phyloP scores from a whole-genome alignment of 2,797 vertebrate genomes.

The Microtus californicus region DNA sequence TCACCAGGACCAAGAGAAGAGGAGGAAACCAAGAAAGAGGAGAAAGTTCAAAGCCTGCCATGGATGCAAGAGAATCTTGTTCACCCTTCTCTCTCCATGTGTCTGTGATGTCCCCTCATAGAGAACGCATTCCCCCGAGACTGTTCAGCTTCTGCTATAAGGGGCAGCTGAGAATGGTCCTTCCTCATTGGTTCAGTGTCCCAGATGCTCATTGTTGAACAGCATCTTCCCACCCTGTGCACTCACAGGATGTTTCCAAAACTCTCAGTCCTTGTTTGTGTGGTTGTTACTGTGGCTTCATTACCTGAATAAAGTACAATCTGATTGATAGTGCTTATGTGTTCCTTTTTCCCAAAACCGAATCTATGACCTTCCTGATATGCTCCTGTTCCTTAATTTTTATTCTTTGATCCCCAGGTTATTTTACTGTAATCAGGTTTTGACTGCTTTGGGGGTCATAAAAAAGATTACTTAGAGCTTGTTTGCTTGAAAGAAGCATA shows the following conservation, averaged over 20 bases:
- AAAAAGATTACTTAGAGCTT: not conserved
- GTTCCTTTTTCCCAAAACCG: not conserved
- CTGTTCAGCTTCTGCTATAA: accelerated
- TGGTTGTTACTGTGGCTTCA: not conserved
- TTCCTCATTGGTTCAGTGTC: not conserved
- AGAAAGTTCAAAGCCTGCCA: not conserved
- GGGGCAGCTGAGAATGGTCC: not conserved
- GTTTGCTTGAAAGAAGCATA: not conserved
- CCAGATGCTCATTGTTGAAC: not conserved
- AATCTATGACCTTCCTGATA: not conserved
- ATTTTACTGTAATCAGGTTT: not conserved
- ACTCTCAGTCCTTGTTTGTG: not conserved
- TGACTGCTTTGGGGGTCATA: not conserved
- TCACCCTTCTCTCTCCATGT: not conserved
- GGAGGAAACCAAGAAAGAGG: not conserved
- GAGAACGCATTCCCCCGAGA: not conserved
- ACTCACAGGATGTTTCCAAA: too few relatives aligned
- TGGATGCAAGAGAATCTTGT: not conserved
- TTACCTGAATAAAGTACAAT: constrained; percentile 44
- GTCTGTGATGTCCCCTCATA: too few relatives aligned
- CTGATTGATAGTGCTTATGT: not conserved
- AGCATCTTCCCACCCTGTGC: accelerated
- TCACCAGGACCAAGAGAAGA: not conserved
- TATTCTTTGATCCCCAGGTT: not conserved
- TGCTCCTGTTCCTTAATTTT: not conserved